phyloP scores from a whole-genome alignment of 2,113 vertebrate genomes.

The Jaculus jaculus region DNA sequence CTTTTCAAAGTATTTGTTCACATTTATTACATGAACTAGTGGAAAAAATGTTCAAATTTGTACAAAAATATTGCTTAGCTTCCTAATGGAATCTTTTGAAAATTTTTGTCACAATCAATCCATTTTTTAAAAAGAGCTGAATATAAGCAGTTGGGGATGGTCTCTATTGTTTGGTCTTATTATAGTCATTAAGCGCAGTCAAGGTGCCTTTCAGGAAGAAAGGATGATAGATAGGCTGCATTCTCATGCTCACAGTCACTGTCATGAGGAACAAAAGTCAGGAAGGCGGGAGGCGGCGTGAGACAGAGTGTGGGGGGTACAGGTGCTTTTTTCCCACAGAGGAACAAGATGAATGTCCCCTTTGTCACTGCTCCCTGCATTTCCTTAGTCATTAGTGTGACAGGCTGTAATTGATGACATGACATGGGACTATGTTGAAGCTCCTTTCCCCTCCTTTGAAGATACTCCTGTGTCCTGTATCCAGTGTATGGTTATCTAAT shows the following conservation, averaged over 20 bases:
- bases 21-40: not conserved
- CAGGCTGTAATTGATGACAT: constrained; percentile 85
- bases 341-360: constrained; percentile 85
- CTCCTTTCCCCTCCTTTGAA: constrained; percentile 79
- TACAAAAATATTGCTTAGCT: constrained; percentile 37
- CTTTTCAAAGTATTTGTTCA: not conserved
- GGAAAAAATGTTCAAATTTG: constrained; percentile 29
- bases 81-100: constrained; percentile 13
- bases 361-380: constrained; percentile 82
- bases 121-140: constrained; percentile 60
- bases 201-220: constrained; percentile 89
- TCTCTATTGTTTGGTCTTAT: constrained; percentile 71
- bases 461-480: constrained; percentile 80
- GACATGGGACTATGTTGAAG: constrained; percentile 82
- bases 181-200: constrained; percentile 78
- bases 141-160: constrained; percentile 30
- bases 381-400: constrained; percentile 86
- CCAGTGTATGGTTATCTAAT: constrained; percentile 63
- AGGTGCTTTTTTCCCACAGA: constrained; percentile 81
- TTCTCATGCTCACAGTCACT: constrained; percentile 74
- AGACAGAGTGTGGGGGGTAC: constrained; percentile 83
- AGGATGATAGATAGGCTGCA: constrained; percentile 83
- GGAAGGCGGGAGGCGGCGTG: constrained; percentile 70
- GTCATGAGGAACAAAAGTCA: constrained; percentile 77
- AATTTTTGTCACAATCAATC: not conserved